Percentiles rank a stretch among this genome's conserved stretches.
phyloP scores from a whole-genome alignment of 2,797 vertebrate genomes.

The Dromococcyx pavoninus region DNA sequence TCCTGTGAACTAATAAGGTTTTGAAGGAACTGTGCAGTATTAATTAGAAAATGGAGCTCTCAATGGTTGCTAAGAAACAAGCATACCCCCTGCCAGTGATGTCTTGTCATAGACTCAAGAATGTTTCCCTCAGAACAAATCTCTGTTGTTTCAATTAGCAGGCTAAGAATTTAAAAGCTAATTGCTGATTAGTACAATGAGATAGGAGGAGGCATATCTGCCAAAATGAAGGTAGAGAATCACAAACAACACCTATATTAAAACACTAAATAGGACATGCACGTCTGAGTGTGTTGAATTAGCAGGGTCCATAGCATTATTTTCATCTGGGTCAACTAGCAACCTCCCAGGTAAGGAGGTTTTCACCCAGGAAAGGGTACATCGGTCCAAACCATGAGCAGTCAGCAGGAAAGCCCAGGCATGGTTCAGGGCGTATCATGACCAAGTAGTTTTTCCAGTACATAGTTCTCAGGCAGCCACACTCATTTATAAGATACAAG shows the following conservation, averaged over 20 bases:
- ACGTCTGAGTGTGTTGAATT: background rate
- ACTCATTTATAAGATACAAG: background rate
- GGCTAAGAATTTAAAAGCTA: conserved; percentile 11
- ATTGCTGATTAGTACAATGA: background rate
- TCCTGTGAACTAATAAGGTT: conserved; percentile 25
- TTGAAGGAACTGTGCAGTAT: conserved; percentile 42
- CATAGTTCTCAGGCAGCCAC: background rate
- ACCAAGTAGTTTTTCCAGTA: background rate
- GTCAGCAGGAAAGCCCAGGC: background rate
- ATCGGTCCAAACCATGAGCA: too few relatives aligned
- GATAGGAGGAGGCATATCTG: background rate
- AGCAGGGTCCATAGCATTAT: background rate
- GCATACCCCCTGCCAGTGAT: conserved; percentile 26
- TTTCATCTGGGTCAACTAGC: background rate
- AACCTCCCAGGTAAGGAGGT: background rate
- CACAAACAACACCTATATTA: background rate
- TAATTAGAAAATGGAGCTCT: conserved; percentile 56
- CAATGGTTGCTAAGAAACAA: conserved; percentile 72
- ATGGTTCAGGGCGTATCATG: background rate
- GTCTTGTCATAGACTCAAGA: conserved; percentile 37
- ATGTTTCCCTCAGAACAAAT: conserved; percentile 57
- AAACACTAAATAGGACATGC: background rate
- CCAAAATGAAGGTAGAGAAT: background rate
- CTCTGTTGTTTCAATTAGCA: background rate
- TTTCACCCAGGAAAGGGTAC: too few relatives aligned